Evolutionary conservation across 1,140 invertebrate species (phyloP), one percentile per base, ranked within the genome.

Genomic region (Aethina tumida): DNA sequence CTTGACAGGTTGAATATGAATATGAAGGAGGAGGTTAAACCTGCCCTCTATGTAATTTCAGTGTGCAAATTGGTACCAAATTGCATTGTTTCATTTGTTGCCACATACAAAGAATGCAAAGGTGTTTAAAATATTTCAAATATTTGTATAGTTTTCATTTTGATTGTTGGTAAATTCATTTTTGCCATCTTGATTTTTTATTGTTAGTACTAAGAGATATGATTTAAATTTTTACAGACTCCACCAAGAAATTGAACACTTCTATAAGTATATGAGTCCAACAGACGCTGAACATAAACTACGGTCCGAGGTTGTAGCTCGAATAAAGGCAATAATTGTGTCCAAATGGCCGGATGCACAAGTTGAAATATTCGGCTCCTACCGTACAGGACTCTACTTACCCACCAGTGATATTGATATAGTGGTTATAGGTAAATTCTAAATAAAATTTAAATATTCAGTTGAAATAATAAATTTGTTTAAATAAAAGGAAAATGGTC

Each of bases 371-470:
- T 97, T 96, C 74, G 93, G 92, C 51, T 93, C 88, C 51, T 96
- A 94, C 70, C 75, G 87, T 45, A 96, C 92, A 32, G 90, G 90
- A 36, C 76, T 96, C 38, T 97, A 96, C 70, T 71, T 97, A 59
- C 92, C 92, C 41, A 96, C 92, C 62, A 96, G 92, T 74, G 94
- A 97, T 69, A 97, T 97, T 63, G 94, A 97, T 71, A 75, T 98
- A 55, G 93, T 97, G 46, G 89, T 98, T 37, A 84, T 92, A 65
- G 91, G 91, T 59, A 75, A 83, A 41, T 43, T 30, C 2, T 13
- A 17, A 2, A 31, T 31, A 14, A 33, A 18, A 8, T 12, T 24
- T 12, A 24, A 24, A 24, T 10, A 5, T 28, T 6, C 10, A 28
- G 10, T 28, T 14, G 26, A 6, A 10, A 28, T 12, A 5, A 10